Base-by-base conservation (phyloP, 1,140 invertebrate genomes). In the Anoplophora glabripennis region DNA sequence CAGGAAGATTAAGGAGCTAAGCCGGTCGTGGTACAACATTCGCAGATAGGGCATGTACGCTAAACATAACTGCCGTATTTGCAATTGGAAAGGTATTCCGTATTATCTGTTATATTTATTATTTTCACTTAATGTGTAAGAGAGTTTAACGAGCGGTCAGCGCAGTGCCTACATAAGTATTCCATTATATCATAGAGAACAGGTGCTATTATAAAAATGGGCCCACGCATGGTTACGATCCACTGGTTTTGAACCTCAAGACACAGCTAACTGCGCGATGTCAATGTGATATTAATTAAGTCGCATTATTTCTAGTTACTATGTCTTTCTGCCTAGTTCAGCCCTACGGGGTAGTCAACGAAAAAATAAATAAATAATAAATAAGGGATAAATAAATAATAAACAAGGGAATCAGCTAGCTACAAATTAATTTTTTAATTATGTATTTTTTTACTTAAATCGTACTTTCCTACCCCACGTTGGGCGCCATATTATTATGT, bases 191-290 rank as follows among this genome's bases (percentile, higher is more conserved):
- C 65, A 67, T 65, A 65, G 64, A 21, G 49, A 65, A 65, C 65
- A 67, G 65, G 65, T 67, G 65, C 63, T 47, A 65, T 67, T 67
- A 67, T 67, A 67, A 67, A 67, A 67, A 67, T 67, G 47, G 54
- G 53, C 65, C 65, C 65, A 67, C 65, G 65, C 65, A 67, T 48
- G 59, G 64, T 66, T 60, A 60, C 63, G 63, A 59, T 59, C 49
- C 65, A 54, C 48, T 61, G 58, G 37, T 54, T 55, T 47, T 15
- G 28, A 49, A 49, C 47, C 47, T 15, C 17, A 44, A 60, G 57
- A 66, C 59, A 65, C 47, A 42, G 41, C 37, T 40, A 49, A 49
- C 21, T 40, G 48, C 59, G 33, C 54, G 37, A 52, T 65, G 64
- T 65, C 64, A 63, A 65, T 65, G 64, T 49, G 49, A 62, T 59